Evolutionary conservation across 2,888 invertebrate genomes (phyloP).

Genomic region (Drosophila basisetae): DNA sequence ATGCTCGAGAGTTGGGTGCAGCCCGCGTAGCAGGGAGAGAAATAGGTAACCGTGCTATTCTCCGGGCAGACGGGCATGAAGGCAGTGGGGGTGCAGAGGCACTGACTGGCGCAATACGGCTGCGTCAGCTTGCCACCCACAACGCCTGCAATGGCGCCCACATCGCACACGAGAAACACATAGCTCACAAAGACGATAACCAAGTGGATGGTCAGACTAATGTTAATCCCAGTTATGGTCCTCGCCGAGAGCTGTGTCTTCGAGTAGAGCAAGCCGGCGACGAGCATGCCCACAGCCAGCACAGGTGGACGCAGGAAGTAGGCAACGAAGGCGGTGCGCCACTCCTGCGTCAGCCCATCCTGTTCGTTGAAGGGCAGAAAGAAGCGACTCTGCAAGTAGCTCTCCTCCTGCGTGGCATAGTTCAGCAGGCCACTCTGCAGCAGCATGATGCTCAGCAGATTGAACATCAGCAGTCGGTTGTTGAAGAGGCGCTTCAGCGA

Average conservation of each 20-base stretch:
- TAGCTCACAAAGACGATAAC: slow-evolving; percentile 85
- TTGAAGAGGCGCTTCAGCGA: slow-evolving; percentile 86
- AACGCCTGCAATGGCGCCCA: slow-evolving; percentile 86
- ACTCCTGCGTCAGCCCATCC: slow-evolving; percentile 87
- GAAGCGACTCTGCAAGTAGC: slow-evolving; percentile 87
- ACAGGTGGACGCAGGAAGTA: slow-evolving; percentile 87
- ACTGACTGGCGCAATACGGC: slow-evolving; percentile 87
- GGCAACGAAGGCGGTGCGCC: slow-evolving; percentile 86
- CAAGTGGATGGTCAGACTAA: slow-evolving; percentile 85
- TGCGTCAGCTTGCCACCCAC: slow-evolving; percentile 84
- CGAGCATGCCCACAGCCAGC: slow-evolving; percentile 86
- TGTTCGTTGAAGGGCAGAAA: slow-evolving; percentile 86
- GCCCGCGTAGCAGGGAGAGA: slow-evolving; percentile 91
- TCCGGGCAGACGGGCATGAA: slow-evolving; percentile 89
- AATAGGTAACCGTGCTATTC: slow-evolving; percentile 87
- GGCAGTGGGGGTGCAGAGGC: slow-evolving; percentile 86
- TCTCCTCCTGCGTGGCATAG: slow-evolving; percentile 86
- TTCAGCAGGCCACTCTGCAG: slow-evolving; percentile 87
- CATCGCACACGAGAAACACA: slow-evolving; percentile 86
- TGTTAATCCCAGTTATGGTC: slow-evolving; percentile 86
- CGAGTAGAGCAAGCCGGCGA: slow-evolving; percentile 87
- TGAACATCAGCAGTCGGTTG: slow-evolving; percentile 87
- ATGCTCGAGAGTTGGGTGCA: slow-evolving; percentile 86
- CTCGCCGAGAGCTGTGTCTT: slow-evolving; percentile 86
- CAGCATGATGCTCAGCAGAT: slow-evolving; percentile 86